These are phyloP conservation scores for Poeciliopsis gracilis DNA, from an alignment of 2,797 vertebrate genomes.

Conservation along the genomic window DNA sequence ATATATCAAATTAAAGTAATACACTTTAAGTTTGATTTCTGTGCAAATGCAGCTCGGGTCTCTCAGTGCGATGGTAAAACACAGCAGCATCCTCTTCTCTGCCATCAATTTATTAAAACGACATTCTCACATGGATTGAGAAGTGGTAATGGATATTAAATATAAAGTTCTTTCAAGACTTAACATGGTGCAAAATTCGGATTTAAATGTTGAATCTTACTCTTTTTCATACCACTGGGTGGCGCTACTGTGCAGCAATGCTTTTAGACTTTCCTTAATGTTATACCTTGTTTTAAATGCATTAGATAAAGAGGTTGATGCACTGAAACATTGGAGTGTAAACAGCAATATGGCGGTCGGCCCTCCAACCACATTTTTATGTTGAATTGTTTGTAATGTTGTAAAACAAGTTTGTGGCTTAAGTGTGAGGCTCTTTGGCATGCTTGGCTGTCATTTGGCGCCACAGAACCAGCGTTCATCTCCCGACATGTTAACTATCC, in stretches of 20 bases:
- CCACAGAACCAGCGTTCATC: background rate
- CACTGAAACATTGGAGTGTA: background rate
- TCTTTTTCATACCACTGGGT: slow-evolving; percentile 16
- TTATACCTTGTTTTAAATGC: background rate
- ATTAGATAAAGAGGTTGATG: background rate
- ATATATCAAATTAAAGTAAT: too few relatives aligned
- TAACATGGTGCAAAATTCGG: background rate
- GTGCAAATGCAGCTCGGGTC: too few relatives aligned
- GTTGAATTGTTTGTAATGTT: background rate
- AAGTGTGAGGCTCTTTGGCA: background rate
- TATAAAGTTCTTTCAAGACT: background rate
- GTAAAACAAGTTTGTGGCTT: background rate
- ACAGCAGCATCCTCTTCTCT: too few relatives aligned
- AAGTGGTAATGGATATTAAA: background rate
- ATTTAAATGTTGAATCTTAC: background rate
- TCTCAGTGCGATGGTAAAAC: too few relatives aligned
- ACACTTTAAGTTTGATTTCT: too few relatives aligned
- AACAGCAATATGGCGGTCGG: background rate
- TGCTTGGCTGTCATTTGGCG: background rate
- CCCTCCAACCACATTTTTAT: background rate
- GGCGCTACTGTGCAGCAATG: slow-evolving; percentile 5
- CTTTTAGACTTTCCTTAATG: background rate
- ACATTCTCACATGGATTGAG: background rate
- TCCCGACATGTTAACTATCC: background rate
- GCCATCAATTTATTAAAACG: too few relatives aligned